phyloP scores from a whole-genome alignment of 2,888 invertebrate species.

The Hydriomena furcata region DNA sequence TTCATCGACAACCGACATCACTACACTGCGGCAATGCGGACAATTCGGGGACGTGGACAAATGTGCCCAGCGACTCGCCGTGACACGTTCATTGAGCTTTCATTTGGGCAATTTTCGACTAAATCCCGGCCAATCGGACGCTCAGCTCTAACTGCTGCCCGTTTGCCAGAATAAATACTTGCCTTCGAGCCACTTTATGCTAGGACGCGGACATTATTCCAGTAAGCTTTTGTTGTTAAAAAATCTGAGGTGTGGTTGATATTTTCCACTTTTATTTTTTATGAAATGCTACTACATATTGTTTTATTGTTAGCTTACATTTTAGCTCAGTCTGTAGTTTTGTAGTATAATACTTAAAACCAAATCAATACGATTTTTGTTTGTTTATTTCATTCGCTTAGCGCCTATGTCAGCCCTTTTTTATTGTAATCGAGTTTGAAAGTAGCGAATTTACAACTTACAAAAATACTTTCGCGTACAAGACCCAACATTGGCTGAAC shows the following conservation, averaged over 20 bases:
- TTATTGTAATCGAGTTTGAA: no score
- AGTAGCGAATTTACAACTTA: background rate
- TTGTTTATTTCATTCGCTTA: no score
- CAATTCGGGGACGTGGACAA: slow-evolving; percentile 77
- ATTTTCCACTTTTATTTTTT: background rate
- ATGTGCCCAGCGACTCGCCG: slow-evolving; percentile 74
- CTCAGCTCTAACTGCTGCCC: slow-evolving; percentile 58
- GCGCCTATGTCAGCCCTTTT: no score
- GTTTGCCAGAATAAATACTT: slow-evolving; percentile 61
- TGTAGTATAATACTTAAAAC: no score
- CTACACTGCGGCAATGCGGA: slow-evolving; percentile 77
- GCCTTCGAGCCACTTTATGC: slow-evolving; percentile 45
- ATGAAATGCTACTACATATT: no score
- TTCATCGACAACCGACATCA: slow-evolving; percentile 48
- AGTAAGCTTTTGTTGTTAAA: slow-evolving; percentile 10
- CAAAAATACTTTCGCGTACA: background rate
- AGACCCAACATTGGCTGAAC: slow-evolving; percentile 5
- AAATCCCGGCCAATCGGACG: slow-evolving; percentile 75
- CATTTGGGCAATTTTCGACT: slow-evolving; percentile 81
- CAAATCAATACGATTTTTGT: no score
- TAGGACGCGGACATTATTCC: slow-evolving; percentile 28
- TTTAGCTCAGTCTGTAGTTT: no score
- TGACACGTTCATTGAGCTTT: slow-evolving; percentile 82
- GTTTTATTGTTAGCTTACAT: background rate
- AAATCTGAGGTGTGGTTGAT: background rate